Evolutionary conservation across 1,140 invertebrate species (phyloP).

Genomic region (Drosophila serrata): DNA sequence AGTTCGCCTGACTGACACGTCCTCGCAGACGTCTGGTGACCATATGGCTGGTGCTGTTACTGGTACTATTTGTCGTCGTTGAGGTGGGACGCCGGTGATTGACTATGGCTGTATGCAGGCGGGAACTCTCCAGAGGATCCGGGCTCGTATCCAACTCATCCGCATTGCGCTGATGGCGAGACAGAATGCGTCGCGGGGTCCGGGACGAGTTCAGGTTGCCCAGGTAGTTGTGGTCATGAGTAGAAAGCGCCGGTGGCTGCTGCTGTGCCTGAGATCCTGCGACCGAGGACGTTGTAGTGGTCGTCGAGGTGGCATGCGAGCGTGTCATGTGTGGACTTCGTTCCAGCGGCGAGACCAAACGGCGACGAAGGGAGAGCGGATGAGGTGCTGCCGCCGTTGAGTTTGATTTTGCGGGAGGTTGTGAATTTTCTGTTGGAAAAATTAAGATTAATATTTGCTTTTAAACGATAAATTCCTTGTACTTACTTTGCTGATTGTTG

Average conservation of each 20-base stretch:
- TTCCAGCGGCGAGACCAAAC: constrained; percentile 39
- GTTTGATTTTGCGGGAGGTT: constrained; percentile 41
- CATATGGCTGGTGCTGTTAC: constrained; percentile 33
- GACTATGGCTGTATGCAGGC: constrained; percentile 44
- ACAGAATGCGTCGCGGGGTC: constrained; percentile 73
- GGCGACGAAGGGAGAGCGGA: constrained; percentile 62
- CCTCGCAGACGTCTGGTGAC: constrained; percentile 65
- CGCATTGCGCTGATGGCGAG: constrained; percentile 82
- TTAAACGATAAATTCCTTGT: no score
- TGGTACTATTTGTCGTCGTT: constrained; percentile 67
- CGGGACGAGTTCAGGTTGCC: constrained; percentile 54
- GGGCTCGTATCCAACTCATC: constrained; percentile 78
- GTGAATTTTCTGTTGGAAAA: constrained; percentile 46
- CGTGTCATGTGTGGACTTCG: constrained; percentile 77
- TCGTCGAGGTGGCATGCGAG: constrained; percentile 72
- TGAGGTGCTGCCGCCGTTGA: constrained; percentile 57
- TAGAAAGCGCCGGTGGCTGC: constrained; percentile 41
- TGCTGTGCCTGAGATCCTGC: constrained; percentile 13
- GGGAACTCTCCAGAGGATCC: constrained; percentile 72
- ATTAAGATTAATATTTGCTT: background rate
- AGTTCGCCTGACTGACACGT: constrained; percentile 69
- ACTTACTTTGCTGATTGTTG: constrained; percentile 79
- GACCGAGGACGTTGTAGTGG: constrained; percentile 61
- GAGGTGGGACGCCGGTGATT: constrained; percentile 74
- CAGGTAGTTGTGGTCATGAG: constrained; percentile 83